Conservation (phyloP, 2,888 invertebrate genomes). For the Automeris io region DNA sequence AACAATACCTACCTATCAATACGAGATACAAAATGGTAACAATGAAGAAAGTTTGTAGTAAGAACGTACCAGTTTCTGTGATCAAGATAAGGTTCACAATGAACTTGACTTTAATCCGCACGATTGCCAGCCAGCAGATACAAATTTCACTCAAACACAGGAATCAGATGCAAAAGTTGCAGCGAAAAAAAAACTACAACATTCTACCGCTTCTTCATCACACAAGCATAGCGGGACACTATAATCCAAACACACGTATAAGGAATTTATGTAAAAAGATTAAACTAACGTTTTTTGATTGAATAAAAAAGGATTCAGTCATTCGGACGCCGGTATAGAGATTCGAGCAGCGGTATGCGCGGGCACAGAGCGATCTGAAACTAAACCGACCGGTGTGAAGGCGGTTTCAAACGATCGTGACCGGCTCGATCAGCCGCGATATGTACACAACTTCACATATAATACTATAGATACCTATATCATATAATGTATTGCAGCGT, state of each 20-base stretch:
- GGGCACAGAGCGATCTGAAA: conserved; percentile 58
- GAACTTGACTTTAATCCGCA: conserved; percentile 53
- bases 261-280: not conserved
- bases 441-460: conserved; percentile 13
- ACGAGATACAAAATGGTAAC: conserved; percentile 25
- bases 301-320: conserved; percentile 8
- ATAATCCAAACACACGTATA: conserved; percentile 1
- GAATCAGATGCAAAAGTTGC: conserved; percentile 20
- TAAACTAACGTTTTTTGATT: conserved; percentile 6
- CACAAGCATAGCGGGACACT: conserved; percentile 9
- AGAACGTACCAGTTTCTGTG: conserved; percentile 54
- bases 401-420: conserved; percentile 38
- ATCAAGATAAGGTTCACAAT: conserved; percentile 60
- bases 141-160: conserved; percentile 43
- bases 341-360: conserved; percentile 41
- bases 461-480: not conserved
- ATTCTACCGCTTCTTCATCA: conserved; percentile 10
- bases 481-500: too few species aligned
- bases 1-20: conserved; percentile 6
- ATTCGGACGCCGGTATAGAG: conserved; percentile 23
- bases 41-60: conserved; percentile 32
- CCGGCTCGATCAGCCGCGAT: conserved; percentile 35
- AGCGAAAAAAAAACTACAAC: conserved; percentile 16
- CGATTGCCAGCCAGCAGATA: conserved; percentile 23
- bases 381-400: conserved; percentile 71